Evolutionary conservation across 2,888 invertebrate genomes (phyloP).

Genomic region (Cremastobaeus sp.): DNA sequence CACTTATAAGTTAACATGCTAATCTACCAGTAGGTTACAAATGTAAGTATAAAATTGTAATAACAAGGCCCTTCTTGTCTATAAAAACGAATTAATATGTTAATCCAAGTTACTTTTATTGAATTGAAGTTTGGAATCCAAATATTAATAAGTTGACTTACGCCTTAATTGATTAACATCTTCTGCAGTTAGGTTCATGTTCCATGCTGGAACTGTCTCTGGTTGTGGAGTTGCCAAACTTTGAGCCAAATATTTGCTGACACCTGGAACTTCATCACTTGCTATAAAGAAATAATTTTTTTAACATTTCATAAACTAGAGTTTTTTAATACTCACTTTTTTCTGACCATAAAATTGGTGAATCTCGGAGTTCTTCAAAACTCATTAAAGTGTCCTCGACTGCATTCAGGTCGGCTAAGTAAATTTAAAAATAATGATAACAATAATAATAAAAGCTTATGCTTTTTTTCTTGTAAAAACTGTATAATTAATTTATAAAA

Average conservation of each 20-base stretch:
- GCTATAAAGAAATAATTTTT: constrained; percentile 63
- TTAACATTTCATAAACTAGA: constrained; percentile 7
- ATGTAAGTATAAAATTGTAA: too few species aligned
- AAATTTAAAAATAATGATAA: too few species aligned
- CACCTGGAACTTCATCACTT: constrained; percentile 88
- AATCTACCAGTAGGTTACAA: too few species aligned
- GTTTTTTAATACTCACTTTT: constrained; percentile 38
- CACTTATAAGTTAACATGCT: too few species aligned
- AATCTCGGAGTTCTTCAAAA: constrained; percentile 88
- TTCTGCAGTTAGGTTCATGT: constrained; percentile 84
- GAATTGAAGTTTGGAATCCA: too few species aligned
- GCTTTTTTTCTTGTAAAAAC: too few species aligned
- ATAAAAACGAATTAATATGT: too few species aligned
- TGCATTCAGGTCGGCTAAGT: constrained; percentile 70
- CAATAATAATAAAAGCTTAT: too few species aligned
- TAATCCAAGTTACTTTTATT: too few species aligned
- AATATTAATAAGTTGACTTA: constrained; percentile 79
- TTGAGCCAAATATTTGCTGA: constrained; percentile 88
- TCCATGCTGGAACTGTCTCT: constrained; percentile 83
- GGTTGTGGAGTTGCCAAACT: constrained; percentile 81
- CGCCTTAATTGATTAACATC: constrained; percentile 88
- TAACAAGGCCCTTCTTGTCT: too few species aligned
- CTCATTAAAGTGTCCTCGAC: constrained; percentile 89
- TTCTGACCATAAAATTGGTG: constrained; percentile 51
- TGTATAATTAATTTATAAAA: too few species aligned